Evolutionary conservation across 2,888 invertebrate genomes (phyloP), one percentile per base, ranked within the genome.

Genomic region (Metallyticus violacea): DNA sequence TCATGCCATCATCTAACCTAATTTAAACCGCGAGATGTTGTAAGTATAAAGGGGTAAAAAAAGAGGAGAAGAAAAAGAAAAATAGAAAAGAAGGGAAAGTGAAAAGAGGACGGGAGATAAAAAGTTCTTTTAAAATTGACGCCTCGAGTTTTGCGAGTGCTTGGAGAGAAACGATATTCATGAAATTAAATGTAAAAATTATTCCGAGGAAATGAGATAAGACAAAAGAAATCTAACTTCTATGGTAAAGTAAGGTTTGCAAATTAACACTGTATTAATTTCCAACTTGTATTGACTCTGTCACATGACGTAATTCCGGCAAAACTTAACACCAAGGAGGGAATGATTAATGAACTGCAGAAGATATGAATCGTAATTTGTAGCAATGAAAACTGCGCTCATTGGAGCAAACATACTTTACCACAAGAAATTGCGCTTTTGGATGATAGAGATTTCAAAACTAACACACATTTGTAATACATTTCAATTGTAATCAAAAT

Each of bases 171-270:
- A 85, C 88, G 87, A 87, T 88, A 88, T 88, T 77, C 87, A 88
- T 87, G 85, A 87, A 88, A 88, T 88, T 88, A 87, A 88, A 88
- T 87, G 88, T 85, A 88, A 87, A 87, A 88, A 88, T 88, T 88
- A 88, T 88, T 85, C 27, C 29, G 40, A 29, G 26, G 25, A 80
- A 62, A 62, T 62, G 40, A 83, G 86, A 81, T 77, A 83, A 83
- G 22, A 83, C 25, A 81, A 62, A 79, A 79, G 79, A 85, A 85
- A 77, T 77, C 81, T 81, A 80, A 85, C 76, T 87, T 87, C 62
- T n/a, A 29, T 27, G 26, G 77, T 27, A 76, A 27, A 77, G 79
- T 87, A 26, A 7, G 26, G 27, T 83, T 85, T 87, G 77, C 62
- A 62, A 86, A 87, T 85, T 76, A 85, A 40, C 15, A 25, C 81